Evolutionary conservation across 92 coral and sea anemone genomes (phyloP).

Genomic region (Heteractis magnifica): DNA sequence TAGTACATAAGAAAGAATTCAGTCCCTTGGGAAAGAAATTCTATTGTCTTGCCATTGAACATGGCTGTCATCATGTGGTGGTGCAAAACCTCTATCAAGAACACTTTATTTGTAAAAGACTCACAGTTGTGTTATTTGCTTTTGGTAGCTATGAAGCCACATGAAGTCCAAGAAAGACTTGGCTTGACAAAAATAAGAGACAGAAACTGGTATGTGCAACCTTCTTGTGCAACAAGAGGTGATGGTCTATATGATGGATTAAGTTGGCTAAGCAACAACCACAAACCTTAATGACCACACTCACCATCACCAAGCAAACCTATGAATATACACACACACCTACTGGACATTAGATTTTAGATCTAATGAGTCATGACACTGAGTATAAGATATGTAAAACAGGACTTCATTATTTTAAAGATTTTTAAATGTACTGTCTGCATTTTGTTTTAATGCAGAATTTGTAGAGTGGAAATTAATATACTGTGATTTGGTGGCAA

Average conservation of each 20-base stretch:
- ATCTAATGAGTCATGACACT: background rate
- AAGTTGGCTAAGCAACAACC: constrained; percentile 90
- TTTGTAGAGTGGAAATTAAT: too few relatives aligned
- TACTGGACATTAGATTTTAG: background rate
- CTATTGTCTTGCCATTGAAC: too few relatives aligned
- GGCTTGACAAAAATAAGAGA: constrained; percentile 92
- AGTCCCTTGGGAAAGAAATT: too few relatives aligned
- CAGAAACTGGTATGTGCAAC: constrained; percentile 98
- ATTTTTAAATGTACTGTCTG: background rate
- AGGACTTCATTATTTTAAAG: background rate
- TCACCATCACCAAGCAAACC: background rate
- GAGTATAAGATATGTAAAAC: background rate
- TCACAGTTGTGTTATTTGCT: background rate
- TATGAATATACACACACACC: background rate
- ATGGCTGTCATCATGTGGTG: too few relatives aligned
- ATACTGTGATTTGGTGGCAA: too few relatives aligned
- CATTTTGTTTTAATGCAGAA: background rate
- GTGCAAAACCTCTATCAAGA: background rate
- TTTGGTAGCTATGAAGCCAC: constrained; percentile 91
- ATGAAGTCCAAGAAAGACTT: constrained; percentile 96
- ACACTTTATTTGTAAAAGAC: background rate
- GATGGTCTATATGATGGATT: constrained; percentile 95
- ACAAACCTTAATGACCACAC: constrained; percentile 29
- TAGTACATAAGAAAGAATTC: too few relatives aligned
- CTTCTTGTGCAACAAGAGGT: constrained; percentile 96